Percentiles rank a stretch among this genome's conserved stretches.
Evolutionary conservation across 2,113 vertebrate species (phyloP).

Genomic region (Saguinus imperator): DNA sequence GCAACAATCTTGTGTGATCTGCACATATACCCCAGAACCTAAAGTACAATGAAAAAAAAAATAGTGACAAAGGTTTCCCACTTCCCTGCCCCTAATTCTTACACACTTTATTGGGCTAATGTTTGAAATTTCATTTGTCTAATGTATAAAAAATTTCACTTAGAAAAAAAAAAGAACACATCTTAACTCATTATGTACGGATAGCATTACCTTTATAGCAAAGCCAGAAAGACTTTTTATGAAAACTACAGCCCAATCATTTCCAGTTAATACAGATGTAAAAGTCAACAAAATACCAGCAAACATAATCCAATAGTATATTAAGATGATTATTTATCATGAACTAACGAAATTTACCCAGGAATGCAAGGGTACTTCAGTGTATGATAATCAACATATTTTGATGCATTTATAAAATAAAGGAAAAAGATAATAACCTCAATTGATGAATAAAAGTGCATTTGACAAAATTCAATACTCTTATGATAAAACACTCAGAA

Average conservation of each 20-base stretch:
- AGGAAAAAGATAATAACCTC: not conserved
- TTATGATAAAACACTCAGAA: not conserved
- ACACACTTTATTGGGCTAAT: not conserved
- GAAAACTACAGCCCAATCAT: not conserved
- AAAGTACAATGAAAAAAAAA: not conserved
- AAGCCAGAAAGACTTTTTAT: not conserved
- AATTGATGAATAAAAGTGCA: not conserved
- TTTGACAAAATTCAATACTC: too few relatives aligned
- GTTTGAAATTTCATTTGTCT: constrained; percentile 55
- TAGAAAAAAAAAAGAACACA: not conserved
- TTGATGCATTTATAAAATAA: not conserved
- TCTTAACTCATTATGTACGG: not conserved
- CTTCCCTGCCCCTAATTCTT: not conserved
- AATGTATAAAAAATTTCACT: constrained; percentile 47
- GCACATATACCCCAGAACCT: too few relatives aligned
- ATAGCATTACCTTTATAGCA: not conserved
- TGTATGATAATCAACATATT: not conserved
- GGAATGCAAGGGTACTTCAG: not conserved
- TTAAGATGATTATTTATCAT: not conserved
- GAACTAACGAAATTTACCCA: not conserved
- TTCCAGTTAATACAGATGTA: not conserved
- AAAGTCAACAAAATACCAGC: not conserved
- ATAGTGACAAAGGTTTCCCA: not conserved
- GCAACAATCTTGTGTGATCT: too few relatives aligned
- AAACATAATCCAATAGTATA: not conserved